Percentiles rank a stretch among this genome's conserved stretches.
Conservation (phyloP, 2,113 vertebrate genomes). For the Halichoerus grypus region DNA sequence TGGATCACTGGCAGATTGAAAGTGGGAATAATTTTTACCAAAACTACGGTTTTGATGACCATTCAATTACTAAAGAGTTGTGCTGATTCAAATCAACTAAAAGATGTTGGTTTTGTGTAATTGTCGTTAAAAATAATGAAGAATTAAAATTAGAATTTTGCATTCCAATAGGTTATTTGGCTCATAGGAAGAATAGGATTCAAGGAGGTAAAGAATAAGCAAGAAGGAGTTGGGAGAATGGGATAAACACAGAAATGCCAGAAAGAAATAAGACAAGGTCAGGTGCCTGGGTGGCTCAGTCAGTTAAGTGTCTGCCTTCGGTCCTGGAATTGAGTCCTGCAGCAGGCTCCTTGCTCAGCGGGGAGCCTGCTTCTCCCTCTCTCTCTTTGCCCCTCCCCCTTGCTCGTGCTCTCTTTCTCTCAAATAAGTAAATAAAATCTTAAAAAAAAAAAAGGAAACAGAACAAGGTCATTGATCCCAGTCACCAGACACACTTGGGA, state of each 20-base stretch:
- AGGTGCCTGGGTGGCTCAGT: neutral
- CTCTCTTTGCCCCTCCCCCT: too few relatives aligned
- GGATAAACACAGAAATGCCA: neutral
- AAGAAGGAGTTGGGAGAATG: neutral
- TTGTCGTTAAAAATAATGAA: slow-evolving; percentile 8
- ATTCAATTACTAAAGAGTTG: slow-evolving; percentile 46
- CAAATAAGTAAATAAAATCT: neutral
- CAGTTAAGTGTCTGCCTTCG: neutral
- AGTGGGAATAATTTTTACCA: slow-evolving; percentile 33
- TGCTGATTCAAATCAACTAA: neutral
- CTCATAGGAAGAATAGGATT: slow-evolving; percentile 2
- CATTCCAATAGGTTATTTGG: neutral
- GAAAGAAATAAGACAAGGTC: neutral
- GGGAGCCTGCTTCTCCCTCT: too few relatives aligned
- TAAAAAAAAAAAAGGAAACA: neutral
- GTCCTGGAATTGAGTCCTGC: neutral
- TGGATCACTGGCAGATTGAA: slow-evolving; percentile 9
- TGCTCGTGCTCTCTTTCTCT: neutral
- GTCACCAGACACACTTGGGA: neutral
- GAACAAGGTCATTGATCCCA: neutral
- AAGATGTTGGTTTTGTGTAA: slow-evolving; percentile 49
- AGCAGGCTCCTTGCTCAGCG: neutral
- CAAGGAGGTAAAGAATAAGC: neutral
- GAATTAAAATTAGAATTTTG: slow-evolving; percentile 43
- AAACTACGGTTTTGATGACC: neutral